phyloP scores from a whole-genome alignment of 2,113 vertebrate genomes.

The Rhinolophus ferrumequinum region DNA sequence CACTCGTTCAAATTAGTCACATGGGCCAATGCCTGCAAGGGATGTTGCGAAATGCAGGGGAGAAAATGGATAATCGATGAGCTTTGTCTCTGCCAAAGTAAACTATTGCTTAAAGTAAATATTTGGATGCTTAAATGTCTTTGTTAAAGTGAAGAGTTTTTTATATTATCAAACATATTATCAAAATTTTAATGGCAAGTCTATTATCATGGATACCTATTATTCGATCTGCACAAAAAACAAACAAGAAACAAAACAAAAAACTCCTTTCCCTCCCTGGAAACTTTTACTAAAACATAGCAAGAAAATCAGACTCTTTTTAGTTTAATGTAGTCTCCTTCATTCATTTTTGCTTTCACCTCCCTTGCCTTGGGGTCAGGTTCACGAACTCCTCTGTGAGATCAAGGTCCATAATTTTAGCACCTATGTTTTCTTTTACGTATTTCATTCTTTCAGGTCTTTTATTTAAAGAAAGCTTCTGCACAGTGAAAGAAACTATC shows the following conservation, averaged over 20 bases:
- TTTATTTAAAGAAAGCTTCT: neutral
- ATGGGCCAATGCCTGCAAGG: neutral
- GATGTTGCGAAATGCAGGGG: neutral
- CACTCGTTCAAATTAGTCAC: neutral
- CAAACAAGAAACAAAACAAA: neutral
- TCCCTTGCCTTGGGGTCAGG: neutral
- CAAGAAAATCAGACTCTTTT: neutral
- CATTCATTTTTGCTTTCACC: neutral
- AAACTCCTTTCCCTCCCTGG: neutral
- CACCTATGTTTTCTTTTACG: neutral
- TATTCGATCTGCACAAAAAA: neutral
- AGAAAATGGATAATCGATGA: neutral
- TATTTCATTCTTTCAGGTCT: neutral
- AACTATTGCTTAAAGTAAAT: neutral
- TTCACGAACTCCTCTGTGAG: neutral
- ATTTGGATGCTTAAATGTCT: neutral
- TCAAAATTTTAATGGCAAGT: neutral
- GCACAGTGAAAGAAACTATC: neutral
- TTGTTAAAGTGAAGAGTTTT: neutral
- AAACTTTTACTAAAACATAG: neutral
- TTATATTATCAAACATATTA: neutral
- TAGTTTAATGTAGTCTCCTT: neutral
- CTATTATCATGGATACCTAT: neutral
- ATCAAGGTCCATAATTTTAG: neutral
- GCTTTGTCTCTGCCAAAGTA: neutral